Evolutionary conservation across 2,888 invertebrate genomes (phyloP).

Genomic region (Seira sanloemensis): DNA sequence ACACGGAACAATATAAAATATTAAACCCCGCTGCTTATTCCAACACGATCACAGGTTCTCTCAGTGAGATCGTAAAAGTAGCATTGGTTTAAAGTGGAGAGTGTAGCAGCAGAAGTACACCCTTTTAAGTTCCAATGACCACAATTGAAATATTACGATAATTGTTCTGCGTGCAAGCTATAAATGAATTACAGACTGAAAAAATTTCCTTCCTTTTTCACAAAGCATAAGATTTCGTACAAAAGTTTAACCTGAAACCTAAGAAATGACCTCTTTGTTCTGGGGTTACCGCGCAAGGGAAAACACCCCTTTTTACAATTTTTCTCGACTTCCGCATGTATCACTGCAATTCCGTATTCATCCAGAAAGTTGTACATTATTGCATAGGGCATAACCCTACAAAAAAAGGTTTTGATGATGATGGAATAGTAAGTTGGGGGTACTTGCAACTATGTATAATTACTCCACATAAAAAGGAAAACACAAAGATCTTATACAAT

Average conservation of each 20-base stretch:
- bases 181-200: not conserved
- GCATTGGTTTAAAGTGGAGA: constrained; percentile 16
- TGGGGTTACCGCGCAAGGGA: constrained; percentile 49
- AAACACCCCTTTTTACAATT: constrained; percentile 17
- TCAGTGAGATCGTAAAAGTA: constrained; percentile 24
- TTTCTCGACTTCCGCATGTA: constrained; percentile 45
- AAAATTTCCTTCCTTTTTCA: not conserved
- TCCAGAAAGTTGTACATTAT: constrained; percentile 19
- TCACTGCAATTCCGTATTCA: not conserved
- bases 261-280: constrained; percentile 53
- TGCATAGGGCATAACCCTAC: constrained; percentile 2
- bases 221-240: constrained; percentile 49
- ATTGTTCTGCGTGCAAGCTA: not conserved
- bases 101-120: not conserved
- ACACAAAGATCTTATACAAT: constrained; percentile 55
- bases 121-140: not conserved
- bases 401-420: not conserved
- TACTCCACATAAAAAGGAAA: constrained; percentile 42
- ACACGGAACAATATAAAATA: constrained; percentile 8
- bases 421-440: not conserved
- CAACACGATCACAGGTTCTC: not conserved
- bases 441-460: constrained; percentile 29
- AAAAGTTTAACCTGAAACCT: constrained; percentile 45
- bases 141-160: not conserved
- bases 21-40: too few relatives aligned